Conservation (phyloP, 2,113 vertebrate genomes). For the rat (Rattus norvegicus) region GRCr8 NC_086020.1:197169501-197170000, state of each 20-base stretch:
- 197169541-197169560: neutral
- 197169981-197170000: no score
- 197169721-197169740: neutral
- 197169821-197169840: neutral
- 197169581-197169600: neutral
- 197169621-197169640: neutral
- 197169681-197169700: neutral
- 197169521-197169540: neutral
- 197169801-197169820: neutral
- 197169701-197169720: neutral
- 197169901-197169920: conserved; percentile 49
- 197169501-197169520: conserved; percentile 24
- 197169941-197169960: no score
- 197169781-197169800: neutral
- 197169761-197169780: neutral
- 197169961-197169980: no score
- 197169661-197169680: neutral
- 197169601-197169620: neutral
- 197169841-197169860: neutral
- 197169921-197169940: conserved; percentile 29
- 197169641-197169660: conserved; percentile 23
- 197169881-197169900: conserved; percentile 41
- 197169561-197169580: neutral
- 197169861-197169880: neutral
- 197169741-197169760: neutral